Conservation (phyloP, 2,113 vertebrate genomes). For the Nesogale talazaci region DNA sequence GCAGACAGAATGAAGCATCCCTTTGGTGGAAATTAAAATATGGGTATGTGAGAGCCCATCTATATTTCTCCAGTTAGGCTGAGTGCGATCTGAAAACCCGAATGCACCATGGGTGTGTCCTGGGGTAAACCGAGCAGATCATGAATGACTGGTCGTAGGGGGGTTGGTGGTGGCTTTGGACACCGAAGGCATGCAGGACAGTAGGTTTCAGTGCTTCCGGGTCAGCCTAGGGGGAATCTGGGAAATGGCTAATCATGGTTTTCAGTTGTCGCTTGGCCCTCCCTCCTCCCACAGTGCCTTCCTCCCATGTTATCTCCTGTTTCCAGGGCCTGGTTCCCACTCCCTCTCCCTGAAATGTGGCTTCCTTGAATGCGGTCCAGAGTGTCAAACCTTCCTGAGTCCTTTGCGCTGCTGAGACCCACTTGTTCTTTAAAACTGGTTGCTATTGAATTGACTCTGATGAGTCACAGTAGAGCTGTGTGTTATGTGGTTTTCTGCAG, state of each 20-base stretch:
- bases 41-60: neutral
- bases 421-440: neutral
- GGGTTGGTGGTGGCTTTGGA: neutral
- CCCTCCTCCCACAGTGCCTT: neutral
- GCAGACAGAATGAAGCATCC: neutral
- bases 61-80: neutral
- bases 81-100: neutral
- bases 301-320: neutral
- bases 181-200: neutral
- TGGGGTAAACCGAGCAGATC: neutral
- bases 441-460: neutral
- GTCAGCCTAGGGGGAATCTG: conserved; percentile 10
- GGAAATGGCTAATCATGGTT: conserved; percentile 2
- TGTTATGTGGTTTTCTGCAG: neutral
- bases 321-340: neutral
- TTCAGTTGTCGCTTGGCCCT: neutral
- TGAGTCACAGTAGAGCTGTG: neutral
- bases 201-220: neutral
- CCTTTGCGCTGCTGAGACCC: neutral
- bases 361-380: neutral
- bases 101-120: neutral
- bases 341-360: neutral
- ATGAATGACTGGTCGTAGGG: neutral
- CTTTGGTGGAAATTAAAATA: neutral
- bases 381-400: neutral